A percentile compares a stretch with the other conserved stretches of the same genome.
phyloP scores from a whole-genome alignment of 1,140 invertebrate genomes.

The Antheraea mylitta region DNA sequence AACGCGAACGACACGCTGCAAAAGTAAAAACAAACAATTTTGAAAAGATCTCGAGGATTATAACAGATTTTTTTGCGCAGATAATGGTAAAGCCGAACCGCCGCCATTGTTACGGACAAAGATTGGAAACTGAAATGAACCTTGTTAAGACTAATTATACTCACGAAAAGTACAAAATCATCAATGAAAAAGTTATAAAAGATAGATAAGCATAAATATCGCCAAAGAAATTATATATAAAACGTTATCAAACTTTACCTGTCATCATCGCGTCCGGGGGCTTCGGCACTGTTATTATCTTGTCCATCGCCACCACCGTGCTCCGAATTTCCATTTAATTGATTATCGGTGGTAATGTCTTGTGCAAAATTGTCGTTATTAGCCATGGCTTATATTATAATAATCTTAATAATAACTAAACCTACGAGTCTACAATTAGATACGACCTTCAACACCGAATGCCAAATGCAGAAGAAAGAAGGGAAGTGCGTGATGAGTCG shows the following conservation, averaged over 20 bases:
- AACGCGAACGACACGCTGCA: slow-evolving; percentile 59
- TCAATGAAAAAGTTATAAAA: not conserved
- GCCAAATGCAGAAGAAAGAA: slow-evolving; percentile 74
- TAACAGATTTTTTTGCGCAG: slow-evolving; percentile 57
- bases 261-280: slow-evolving; percentile 86
- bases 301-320: slow-evolving; percentile 81
- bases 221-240: slow-evolving; percentile 21
- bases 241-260: slow-evolving; percentile 76
- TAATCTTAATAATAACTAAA: slow-evolving; percentile 71
- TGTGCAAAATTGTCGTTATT: slow-evolving; percentile 84
- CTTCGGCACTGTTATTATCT: slow-evolving; percentile 82
- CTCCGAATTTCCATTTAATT: slow-evolving; percentile 80
- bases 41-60: slow-evolving; percentile 65
- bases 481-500: slow-evolving; percentile 65
- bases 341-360: slow-evolving; percentile 82
- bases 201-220: slow-evolving; percentile 14
- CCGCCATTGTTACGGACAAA: slow-evolving; percentile 64
- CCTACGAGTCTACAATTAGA: slow-evolving; percentile 56
- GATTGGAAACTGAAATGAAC: slow-evolving; percentile 43
- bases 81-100: slow-evolving; percentile 67
- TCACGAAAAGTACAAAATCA: slow-evolving; percentile 5
- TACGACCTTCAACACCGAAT: slow-evolving; percentile 74
- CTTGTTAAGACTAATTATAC: slow-evolving; percentile 22
- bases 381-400: slow-evolving; percentile 69
- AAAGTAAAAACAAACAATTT: slow-evolving; percentile 65